Evolutionary conservation across 1,140 invertebrate species (phyloP), one percentile per base, ranked within the genome.

Genomic region (Pteromalus puparum): DNA sequence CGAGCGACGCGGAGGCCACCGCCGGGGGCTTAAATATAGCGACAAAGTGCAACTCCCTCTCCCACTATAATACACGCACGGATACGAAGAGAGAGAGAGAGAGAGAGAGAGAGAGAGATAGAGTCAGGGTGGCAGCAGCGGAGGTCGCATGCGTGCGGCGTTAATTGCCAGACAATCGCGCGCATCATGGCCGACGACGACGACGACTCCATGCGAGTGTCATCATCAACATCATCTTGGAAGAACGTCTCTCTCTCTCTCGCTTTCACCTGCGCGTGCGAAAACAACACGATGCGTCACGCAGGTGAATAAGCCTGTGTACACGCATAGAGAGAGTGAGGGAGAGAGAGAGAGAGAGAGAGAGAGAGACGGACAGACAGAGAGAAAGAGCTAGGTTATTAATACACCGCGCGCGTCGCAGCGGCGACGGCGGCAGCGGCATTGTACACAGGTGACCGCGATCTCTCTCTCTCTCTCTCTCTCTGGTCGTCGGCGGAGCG

Each of bases 171-270:
- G 79, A 73, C 28, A 73, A 81, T 81, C 68, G 79, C 53, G 53
- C 53, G 53, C 79, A 81, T 73, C 79, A 81, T 81, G 79, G 79
- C 79, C 79, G 79, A 80, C 78, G 75, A 28, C 48, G 46, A 18
- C 21, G 24, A 42, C 38, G 38, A 42, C 79, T 53, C 48, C 48
- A 18, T 18, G 46, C 10, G 48, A 61, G 53, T 21, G 21, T n/a
- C 53, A 18, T 61, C 65, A 21, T 67, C 48, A 6, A 6, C 53
- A 18, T 61, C 65, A 21, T 67, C 48, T 24, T 9, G 38, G 38
- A 42, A 42, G 38, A 42, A 42, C 38, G 38, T 42, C 6, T 42
- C 38, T 42, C 38, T 34, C 34, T 34, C 34, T 42, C 38, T 48
- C 73, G 73, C 73, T 75, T 46, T 46, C 38, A 24, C 73, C 72